Base-by-base conservation (phyloP, 2,797 vertebrate species). In the Enteromius anoplus region DNA sequence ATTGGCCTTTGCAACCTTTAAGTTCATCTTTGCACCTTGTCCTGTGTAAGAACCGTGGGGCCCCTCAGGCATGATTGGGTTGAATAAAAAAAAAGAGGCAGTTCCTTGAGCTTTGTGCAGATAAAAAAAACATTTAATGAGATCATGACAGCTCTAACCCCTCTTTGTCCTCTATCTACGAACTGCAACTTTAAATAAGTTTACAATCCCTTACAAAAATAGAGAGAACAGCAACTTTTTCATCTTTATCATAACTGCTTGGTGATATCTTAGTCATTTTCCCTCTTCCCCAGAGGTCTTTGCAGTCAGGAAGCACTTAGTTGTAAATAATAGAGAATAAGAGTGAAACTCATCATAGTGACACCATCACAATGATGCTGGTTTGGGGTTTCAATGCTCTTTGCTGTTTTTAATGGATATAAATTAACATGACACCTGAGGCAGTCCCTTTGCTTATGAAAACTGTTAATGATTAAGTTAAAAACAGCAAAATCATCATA, bases 291-390 rank as follows among this genome's bases (percentile, higher is more conserved):
- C 19, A 12, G 71, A 9, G 5, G 19, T 8, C 5, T 73, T 73
- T 53, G 17, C 71, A 34, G 19, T 53, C 10, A 55, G 19, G 32
- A 73, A 73, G 49, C 26, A 53, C 10, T 53, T 53, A 53, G 71
- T 73, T 34, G 29, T 73, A 5, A 73, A 73, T 73, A 73, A 72
- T 72, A 72, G 45, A 49, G 45, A 32, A 8, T 11, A 19, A 72
- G 9, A 72, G 17, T 21, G 4, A 72, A 72, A 72, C 70, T 51
- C 26, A 72, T 72, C 15, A 72, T 15, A 72, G 45, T 26, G 17
- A 49, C 45, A 45, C 45, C 26, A 19, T 49, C 47, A 73, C 47
- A 73, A 2, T 21, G 19, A 10, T 34, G 29, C 9, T 32, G 47
- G 10, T 73, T 73, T 72, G 70, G 26, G 26, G 17, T 72, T 26